Evolutionary conservation across 2,888 invertebrate genomes (phyloP), one percentile per base, ranked within the genome.

Genomic region (Macrosoma leucophasiata): DNA sequence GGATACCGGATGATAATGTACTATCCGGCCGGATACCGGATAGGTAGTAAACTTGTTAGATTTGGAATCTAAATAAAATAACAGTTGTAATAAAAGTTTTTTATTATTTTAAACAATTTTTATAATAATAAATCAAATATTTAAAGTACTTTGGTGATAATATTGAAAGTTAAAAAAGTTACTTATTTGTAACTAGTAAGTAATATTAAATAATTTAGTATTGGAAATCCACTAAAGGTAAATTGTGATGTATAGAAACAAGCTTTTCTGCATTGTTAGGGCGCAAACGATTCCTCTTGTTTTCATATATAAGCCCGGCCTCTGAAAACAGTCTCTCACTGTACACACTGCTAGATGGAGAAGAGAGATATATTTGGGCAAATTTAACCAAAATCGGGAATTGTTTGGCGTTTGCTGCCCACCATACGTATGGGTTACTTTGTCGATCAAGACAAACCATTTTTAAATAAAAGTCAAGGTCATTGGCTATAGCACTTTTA

Each of bases 381-480:
- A 41, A 38, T 12, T 18, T 27, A 24, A 27, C 22, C 10, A 41
- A 29, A 14, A 29, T 30, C 15, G 29, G 35, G 32, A 29, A 32
- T 19, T 35, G 30, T 11, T 34, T 33, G 8, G 11, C 20, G 9
- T 28, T 28, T 12, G 28, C 20, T 19, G 13, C 8, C 28, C 28
- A 28, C 28, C 20, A 28, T 8, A n/a, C 8, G 18, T 28, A 20
- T 19, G 28, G 28, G 13, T 28, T 20, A 20, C n/a, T 1, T 21
- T 37, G 21, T 14, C 18, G 23, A 23, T 21, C 40, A 26, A 54
- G 29, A 29, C 49, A 46, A 43, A 20, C 15, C 21, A 41, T 44
- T 36, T 56, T 54, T 21, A 52, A 42, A 11, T 22, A 43, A 39
- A 40, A 39, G 19, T 46, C 41, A 14, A 44, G 32, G 36, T 42